These are phyloP conservation scores for Myoxocephalus aenaeus DNA, from an alignment of 2,797 vertebrate genomes.

Conservation along the genomic window DNA sequence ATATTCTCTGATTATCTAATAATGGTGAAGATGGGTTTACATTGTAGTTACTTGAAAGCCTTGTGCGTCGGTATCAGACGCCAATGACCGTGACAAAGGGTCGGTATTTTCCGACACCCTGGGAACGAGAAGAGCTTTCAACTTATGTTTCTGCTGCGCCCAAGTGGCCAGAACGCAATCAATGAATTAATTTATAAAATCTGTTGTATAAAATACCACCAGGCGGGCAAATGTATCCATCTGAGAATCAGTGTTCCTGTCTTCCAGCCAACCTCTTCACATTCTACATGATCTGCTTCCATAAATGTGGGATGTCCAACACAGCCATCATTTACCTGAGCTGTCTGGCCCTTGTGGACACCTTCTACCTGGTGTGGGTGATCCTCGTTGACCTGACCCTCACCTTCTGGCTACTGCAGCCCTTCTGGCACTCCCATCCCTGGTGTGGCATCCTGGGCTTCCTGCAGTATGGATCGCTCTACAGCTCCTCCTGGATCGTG, in stretches of 20 bases:
- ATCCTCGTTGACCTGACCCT: constrained; percentile 84
- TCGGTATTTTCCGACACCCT: background rate
- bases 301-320: constrained; percentile 83
- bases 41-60: too few relatives aligned
- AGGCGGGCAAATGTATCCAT: background rate
- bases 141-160: background rate
- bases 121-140: background rate
- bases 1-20: too few relatives aligned
- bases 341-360: constrained; percentile 82
- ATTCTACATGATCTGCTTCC: constrained; percentile 84
- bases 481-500: constrained; percentile 86
- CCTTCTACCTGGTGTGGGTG: constrained; percentile 84
- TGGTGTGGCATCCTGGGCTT: constrained; percentile 81
- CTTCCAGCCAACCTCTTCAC: constrained; percentile 84
- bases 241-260: constrained; percentile 7
- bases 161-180: background rate
- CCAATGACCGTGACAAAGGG: background rate
- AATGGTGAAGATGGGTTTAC: too few relatives aligned
- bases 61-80: background rate
- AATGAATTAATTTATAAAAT: background rate
- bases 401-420: constrained; percentile 79
- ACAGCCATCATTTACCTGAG: constrained; percentile 82
- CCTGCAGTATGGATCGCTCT: constrained; percentile 83
- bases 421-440: constrained; percentile 84
- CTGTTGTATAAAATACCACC: background rate